Evolutionary conservation across 2,113 vertebrate genomes (phyloP).

Genomic region (Cephalopholis sonnerati): DNA sequence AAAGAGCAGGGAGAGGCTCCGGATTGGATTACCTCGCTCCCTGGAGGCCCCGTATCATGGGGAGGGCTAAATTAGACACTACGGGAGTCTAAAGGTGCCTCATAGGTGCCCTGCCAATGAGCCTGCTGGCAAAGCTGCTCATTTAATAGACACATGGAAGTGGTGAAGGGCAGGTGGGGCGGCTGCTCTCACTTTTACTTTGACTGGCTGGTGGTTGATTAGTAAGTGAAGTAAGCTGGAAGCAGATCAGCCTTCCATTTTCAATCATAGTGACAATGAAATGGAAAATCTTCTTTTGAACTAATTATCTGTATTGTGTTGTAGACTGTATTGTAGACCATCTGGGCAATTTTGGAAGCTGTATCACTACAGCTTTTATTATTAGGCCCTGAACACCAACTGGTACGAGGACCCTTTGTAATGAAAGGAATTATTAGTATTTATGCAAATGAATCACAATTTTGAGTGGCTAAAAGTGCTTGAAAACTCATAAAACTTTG

Average conservation of each 20-base stretch:
- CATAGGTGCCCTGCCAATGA: slow-evolving; percentile 30
- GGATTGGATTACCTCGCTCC: slow-evolving; percentile 65
- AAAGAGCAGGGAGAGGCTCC: slow-evolving; percentile 50
- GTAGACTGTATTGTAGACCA: too few relatives aligned
- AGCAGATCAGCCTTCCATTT: background rate
- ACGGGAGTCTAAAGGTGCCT: slow-evolving; percentile 50
- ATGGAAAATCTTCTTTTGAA: background rate
- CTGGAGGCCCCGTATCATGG: slow-evolving; percentile 51
- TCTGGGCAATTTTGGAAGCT: too few relatives aligned
- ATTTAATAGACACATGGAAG: slow-evolving; percentile 19
- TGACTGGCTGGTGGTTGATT: background rate
- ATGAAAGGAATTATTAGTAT: too few relatives aligned
- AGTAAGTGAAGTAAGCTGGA: background rate
- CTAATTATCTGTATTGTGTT: background rate
- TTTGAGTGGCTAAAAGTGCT: too few relatives aligned
- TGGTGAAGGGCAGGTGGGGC: background rate
- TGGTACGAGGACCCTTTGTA: too few relatives aligned
- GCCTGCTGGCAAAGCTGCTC: slow-evolving; percentile 27
- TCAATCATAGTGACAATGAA: background rate
- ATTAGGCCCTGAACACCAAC: too few relatives aligned
- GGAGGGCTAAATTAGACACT: slow-evolving; percentile 64
- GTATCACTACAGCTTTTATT: too few relatives aligned
- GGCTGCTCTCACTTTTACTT: background rate
- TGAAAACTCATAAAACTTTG: too few relatives aligned
- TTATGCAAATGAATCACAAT: too few relatives aligned